Evolutionary conservation across 2,888 invertebrate genomes (phyloP).

Genomic region (Ditylenchus weischeri): DNA sequence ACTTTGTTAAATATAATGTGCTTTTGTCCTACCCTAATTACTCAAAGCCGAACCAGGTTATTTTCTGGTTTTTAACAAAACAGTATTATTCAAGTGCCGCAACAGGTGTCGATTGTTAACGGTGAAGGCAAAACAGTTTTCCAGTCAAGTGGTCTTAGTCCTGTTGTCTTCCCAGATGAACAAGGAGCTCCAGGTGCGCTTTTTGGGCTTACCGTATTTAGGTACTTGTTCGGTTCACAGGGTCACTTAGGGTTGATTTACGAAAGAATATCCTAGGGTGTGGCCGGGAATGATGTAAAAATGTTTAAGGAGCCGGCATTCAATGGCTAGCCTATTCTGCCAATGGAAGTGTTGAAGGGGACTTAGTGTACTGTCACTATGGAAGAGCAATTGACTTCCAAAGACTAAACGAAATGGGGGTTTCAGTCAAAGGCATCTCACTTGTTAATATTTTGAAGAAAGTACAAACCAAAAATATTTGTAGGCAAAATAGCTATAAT

Average conservation of each 20-base stretch:
- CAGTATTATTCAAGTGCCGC: no score
- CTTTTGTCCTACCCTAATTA: slow-evolving; percentile 56
- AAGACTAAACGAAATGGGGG: slow-evolving; percentile 32
- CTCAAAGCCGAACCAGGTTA: slow-evolving; percentile 43
- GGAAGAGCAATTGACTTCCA: slow-evolving; percentile 51
- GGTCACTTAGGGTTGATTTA: no score
- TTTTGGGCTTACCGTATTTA: no score
- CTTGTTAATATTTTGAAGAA: background rate
- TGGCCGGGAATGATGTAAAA: no score
- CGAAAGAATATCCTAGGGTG: no score
- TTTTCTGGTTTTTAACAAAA: no score
- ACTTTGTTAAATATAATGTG: slow-evolving; percentile 49
- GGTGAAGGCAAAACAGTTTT: slow-evolving; percentile 32
- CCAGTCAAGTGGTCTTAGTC: slow-evolving; percentile 43
- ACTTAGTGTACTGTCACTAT: slow-evolving; percentile 51
- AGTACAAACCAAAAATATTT: slow-evolving; percentile 12
- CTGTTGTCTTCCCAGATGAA: slow-evolving; percentile 48
- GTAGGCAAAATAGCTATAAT: slow-evolving; percentile 62
- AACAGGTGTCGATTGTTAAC: slow-evolving; percentile 28
- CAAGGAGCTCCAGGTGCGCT: slow-evolving; percentile 47
- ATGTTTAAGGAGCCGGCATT: slow-evolving; percentile 43
- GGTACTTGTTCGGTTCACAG: no score
- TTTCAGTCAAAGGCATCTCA: slow-evolving; percentile 14
- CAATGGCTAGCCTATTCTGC: slow-evolving; percentile 57
- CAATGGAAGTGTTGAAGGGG: slow-evolving; percentile 45